These are phyloP conservation scores for Muntiacus muntjak DNA, from an alignment of 2,113 vertebrate genomes.

Conservation along the genomic window DNA sequence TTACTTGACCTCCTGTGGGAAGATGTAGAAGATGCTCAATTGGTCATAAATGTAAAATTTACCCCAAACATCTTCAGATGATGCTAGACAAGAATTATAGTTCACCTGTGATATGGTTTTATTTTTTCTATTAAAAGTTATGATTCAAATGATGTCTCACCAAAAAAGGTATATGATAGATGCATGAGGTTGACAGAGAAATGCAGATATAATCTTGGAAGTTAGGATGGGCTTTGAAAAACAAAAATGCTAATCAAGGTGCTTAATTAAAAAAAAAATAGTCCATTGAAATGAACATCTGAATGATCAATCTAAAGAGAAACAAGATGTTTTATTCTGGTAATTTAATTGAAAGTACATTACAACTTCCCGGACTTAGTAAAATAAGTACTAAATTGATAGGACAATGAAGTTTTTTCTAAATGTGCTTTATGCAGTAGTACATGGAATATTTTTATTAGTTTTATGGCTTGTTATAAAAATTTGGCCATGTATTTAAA, in stretches of 20 bases:
- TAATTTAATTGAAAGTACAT: not conserved
- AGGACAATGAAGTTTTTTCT: not conserved
- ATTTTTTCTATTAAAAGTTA: constrained; percentile 40
- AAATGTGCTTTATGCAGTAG: not conserved
- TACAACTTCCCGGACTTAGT: not conserved
- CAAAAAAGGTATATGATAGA: not conserved
- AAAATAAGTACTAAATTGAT: constrained; percentile 6
- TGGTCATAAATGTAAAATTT: constrained; percentile 70
- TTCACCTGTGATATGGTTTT: constrained; percentile 18
- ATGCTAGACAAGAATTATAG: not conserved
- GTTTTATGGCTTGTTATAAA: constrained; percentile 32
- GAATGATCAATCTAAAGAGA: not conserved
- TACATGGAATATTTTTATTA: not conserved
- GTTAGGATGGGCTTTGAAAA: constrained; percentile 27
- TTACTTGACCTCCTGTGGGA: constrained; percentile 58
- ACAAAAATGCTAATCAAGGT: constrained; percentile 25
- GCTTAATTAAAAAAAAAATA: not conserved
- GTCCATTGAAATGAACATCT: not conserved
- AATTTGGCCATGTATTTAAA: constrained; percentile 19
- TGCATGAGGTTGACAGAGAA: not conserved
- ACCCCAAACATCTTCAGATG: not conserved
- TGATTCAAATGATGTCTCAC: constrained; percentile 18
- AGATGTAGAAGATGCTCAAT: constrained; percentile 60
- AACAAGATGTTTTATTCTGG: not conserved
- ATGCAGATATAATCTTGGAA: not conserved